Percentiles rank a stretch among this genome's conserved stretches.
These are phyloP conservation scores for Heteromurus nitidus DNA, from an alignment of 2,888 invertebrate genomes.

Conservation along the genomic window DNA sequence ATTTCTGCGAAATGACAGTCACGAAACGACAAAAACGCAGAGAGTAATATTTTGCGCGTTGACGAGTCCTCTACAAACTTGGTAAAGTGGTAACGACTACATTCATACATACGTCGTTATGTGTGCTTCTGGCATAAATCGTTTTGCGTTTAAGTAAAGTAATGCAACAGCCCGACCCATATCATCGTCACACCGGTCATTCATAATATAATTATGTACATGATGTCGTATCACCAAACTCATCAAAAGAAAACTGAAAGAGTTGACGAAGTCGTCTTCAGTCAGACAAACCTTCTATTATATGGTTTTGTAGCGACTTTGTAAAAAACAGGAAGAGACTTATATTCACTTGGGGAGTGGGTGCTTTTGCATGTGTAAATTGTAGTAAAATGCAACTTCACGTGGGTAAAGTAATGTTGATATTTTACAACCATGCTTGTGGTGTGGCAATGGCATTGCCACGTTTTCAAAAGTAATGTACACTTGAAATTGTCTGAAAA, in stretches of 20 bases:
- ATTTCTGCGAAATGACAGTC: slow-evolving; percentile 30
- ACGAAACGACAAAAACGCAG: slow-evolving; percentile 17
- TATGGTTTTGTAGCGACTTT: no score
- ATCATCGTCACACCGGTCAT: slow-evolving; percentile 20
- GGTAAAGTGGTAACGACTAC: background rate
- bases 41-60: background rate
- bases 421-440: no score
- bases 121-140: background rate
- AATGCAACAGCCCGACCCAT: slow-evolving; percentile 15
- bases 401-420: no score
- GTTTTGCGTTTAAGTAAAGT: background rate
- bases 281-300: no score
- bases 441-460: no score
- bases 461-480: no score
- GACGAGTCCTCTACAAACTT: background rate
- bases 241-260: background rate
- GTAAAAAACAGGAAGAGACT: no score
- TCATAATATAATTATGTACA: slow-evolving; percentile 18
- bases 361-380: no score
- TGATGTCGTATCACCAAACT: background rate
- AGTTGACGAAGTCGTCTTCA: no score
- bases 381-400: no score
- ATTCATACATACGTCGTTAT: background rate
- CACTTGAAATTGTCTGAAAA: no score
- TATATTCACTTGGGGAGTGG: no score